Conservation (phyloP, 2,888 invertebrate species). For the Zaprionus obscuricornis region DNA sequence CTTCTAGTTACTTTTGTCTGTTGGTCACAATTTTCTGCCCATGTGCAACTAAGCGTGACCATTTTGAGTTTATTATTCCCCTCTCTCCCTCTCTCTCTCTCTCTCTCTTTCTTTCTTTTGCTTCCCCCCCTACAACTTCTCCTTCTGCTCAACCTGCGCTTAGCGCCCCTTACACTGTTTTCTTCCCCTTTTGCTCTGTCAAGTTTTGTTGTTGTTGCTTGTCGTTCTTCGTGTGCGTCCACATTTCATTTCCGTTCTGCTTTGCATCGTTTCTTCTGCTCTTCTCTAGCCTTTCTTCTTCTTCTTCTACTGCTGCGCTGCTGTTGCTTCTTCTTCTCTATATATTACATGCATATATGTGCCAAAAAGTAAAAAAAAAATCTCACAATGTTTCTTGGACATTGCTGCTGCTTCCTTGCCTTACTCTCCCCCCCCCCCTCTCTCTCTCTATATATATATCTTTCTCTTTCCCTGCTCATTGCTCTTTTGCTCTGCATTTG, state of each 20-base stretch:
- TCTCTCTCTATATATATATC: no score
- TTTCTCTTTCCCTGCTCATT: no score
- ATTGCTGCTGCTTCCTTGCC: no score
- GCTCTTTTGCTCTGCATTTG: no score
- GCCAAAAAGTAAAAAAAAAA: no score
- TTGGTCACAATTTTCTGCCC: slow-evolving; percentile 43
- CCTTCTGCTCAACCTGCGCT: neutral
- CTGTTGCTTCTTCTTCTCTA: no score
- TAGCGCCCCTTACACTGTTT: neutral
- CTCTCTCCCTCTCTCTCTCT: neutral
- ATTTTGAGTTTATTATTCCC: slow-evolving; percentile 62
- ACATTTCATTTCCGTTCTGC: slow-evolving; percentile 64
- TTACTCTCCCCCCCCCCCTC: no score
- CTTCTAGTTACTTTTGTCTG: neutral
- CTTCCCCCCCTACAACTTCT: neutral
- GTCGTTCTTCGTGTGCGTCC: slow-evolving; percentile 58
- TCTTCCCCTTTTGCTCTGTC: neutral
- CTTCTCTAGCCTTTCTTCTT: slow-evolving; percentile 48
- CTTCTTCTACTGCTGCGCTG: no score
- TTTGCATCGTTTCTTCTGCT: slow-evolving; percentile 35
- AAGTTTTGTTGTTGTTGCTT: slow-evolving; percentile 16
- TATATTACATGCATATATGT: no score
- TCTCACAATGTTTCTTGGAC: no score
- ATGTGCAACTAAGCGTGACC: slow-evolving; percentile 70
- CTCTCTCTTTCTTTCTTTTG: neutral